Percentiles rank a stretch among this genome's conserved stretches.
phyloP scores from a whole-genome alignment of 2,888 invertebrate species.

The Euzophera pinguis region DNA sequence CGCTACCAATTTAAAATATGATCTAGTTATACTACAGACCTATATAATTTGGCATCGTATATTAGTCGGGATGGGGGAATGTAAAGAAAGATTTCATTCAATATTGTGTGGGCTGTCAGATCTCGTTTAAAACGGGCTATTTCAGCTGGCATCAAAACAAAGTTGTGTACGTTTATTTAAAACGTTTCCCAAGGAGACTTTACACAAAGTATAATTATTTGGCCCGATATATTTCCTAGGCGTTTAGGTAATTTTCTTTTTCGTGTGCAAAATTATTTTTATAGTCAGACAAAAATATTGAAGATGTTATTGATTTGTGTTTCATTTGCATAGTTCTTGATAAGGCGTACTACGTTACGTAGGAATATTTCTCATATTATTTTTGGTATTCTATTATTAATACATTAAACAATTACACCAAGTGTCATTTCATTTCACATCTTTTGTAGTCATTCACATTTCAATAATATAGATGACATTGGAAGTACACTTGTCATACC shows the following conservation, averaged over 20 bases:
- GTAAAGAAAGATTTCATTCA: slow-evolving; percentile 10
- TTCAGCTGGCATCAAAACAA: neutral
- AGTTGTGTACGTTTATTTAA: slow-evolving; percentile 6
- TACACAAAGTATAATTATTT: neutral
- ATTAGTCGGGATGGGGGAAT: neutral
- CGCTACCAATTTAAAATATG: slow-evolving; percentile 19
- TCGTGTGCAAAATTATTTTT: neutral
- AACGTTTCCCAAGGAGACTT: neutral
- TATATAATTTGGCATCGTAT: slow-evolving; percentile 8
- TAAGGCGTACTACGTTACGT: too few species aligned
- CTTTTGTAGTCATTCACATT: too few species aligned
- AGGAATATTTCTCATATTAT: too few species aligned
- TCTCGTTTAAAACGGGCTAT: neutral
- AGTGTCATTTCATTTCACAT: too few species aligned
- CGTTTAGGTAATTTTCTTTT: too few species aligned
- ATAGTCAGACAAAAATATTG: too few species aligned
- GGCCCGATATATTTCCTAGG: neutral
- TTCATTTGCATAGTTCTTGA: too few species aligned
- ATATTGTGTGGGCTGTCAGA: slow-evolving; percentile 4
- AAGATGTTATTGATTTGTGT: too few species aligned
- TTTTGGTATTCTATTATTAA: too few species aligned
- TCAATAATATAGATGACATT: too few species aligned
- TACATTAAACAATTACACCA: too few species aligned
- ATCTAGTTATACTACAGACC: slow-evolving; percentile 14
- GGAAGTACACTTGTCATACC: too few species aligned